Percentiles rank a stretch among this genome's conserved stretches.
These are phyloP conservation scores for Amphipyra tragopoginis DNA, from an alignment of 2,888 invertebrate species.

Conservation along the genomic window DNA sequence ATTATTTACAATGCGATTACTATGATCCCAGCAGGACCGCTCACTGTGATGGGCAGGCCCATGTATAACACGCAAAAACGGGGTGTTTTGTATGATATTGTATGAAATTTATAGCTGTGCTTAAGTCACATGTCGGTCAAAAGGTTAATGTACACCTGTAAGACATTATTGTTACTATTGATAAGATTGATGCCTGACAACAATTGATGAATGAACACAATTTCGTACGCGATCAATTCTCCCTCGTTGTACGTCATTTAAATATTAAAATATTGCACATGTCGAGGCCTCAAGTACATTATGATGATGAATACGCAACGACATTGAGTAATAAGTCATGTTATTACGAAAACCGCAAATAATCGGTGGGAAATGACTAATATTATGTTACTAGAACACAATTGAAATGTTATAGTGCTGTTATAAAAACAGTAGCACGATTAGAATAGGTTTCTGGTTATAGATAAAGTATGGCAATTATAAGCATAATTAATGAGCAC, in stretches of 20 bases:
- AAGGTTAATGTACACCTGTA: conserved; percentile 26
- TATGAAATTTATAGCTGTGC: not conserved
- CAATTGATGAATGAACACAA: conserved; percentile 40
- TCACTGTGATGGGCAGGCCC: no score
- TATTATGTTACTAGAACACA: conserved; percentile 36
- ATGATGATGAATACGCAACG: conserved; percentile 35
- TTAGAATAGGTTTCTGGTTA: conserved; percentile 21
- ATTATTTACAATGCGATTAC: no score
- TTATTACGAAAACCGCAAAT: conserved; percentile 46
- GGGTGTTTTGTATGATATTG: not conserved
- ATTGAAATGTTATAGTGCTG: conserved; percentile 29
- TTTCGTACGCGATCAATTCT: conserved; percentile 34
- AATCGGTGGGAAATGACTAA: conserved; percentile 46
- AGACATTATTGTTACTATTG: conserved; percentile 37
- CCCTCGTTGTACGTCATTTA: conserved; percentile 24
- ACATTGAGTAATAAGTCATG: conserved; percentile 46
- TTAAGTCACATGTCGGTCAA: not conserved
- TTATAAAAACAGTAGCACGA: conserved; percentile 39
- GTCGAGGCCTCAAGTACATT: conserved; percentile 19
- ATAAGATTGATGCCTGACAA: conserved; percentile 39
- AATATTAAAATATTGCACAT: conserved; percentile 33
- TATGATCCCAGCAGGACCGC: no score
- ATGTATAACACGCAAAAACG: no score
- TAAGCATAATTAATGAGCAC: no score
- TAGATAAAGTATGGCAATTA: conserved; percentile 7